Percentiles rank a stretch among this genome's conserved stretches.
phyloP scores from a whole-genome alignment of 2,888 invertebrate species.

The Tetragonula carbonaria region DNA sequence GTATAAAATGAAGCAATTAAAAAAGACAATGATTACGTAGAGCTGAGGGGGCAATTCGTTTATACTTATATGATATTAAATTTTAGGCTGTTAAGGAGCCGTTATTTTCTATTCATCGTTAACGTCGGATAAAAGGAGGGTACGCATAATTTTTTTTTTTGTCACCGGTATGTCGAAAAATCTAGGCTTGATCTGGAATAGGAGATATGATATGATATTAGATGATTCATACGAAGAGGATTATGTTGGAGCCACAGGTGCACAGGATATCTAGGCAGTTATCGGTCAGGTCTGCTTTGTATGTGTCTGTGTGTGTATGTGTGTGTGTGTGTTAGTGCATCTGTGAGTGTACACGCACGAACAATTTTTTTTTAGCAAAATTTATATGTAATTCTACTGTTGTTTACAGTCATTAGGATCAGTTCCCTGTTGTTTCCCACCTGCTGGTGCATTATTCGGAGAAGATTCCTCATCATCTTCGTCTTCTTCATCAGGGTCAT shows the following conservation, averaged over 20 bases:
- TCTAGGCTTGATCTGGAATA: constrained; percentile 81
- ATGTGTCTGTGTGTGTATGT: constrained; percentile 19
- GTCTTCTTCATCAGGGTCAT: constrained; percentile 78
- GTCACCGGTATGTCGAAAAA: constrained; percentile 70
- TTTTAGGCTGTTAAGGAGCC: constrained; percentile 58
- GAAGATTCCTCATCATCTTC: constrained; percentile 87
- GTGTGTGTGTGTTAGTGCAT: neutral
- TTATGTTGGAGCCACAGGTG: constrained; percentile 65
- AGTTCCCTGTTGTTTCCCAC: constrained; percentile 79
- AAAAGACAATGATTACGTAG: constrained; percentile 68
- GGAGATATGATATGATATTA: constrained; percentile 79
- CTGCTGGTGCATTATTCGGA: constrained; percentile 84
- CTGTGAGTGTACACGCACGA: constrained; percentile 56
- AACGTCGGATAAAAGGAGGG: constrained; percentile 66
- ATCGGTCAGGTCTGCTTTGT: constrained; percentile 73
- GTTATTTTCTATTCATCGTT: constrained; percentile 66
- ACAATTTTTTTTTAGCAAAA: constrained; percentile 65
- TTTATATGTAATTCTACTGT: constrained; percentile 85
- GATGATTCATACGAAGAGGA: constrained; percentile 63
- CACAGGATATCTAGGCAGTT: constrained; percentile 73
- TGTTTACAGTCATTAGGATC: constrained; percentile 89
- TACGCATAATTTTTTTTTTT: constrained; percentile 67
- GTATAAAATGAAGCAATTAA: constrained; percentile 78
- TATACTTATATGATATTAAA: constrained; percentile 49
- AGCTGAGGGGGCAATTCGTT: constrained; percentile 52